phyloP scores from a whole-genome alignment of 2,888 invertebrate genomes.

The Metacarcinus magister region DNA sequence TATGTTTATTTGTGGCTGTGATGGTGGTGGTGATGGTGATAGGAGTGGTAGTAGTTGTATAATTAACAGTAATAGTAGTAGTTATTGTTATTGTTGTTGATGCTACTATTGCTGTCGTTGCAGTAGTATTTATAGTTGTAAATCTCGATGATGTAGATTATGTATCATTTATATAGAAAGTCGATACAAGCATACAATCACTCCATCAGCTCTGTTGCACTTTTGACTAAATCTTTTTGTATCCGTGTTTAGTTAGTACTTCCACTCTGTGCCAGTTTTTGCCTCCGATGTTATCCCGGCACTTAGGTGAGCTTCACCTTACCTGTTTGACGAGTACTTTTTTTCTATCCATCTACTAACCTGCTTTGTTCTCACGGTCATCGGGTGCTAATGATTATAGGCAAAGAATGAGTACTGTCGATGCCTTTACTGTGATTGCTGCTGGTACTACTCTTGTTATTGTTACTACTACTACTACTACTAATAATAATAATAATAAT shows the following conservation, averaged over 20 bases:
- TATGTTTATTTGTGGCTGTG: background rate
- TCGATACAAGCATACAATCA: background rate
- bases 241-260: background rate
- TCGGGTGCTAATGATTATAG: background rate
- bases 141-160: background rate
- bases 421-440: background rate
- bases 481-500: too few relatives aligned
- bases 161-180: background rate
- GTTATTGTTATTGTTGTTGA: too few relatives aligned
- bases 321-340: background rate
- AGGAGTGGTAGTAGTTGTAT: background rate
- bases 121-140: background rate
- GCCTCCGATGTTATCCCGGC: background rate
- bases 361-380: constrained; percentile 3
- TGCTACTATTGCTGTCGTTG: background rate
- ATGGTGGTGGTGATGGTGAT: background rate
- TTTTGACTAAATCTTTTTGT: background rate
- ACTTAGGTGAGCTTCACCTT: background rate
- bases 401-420: background rate
- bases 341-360: background rate
- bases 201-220: background rate
- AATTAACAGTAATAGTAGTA: background rate
- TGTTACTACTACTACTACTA: background rate
- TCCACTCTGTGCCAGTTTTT: background rate
- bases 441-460: background rate